Base-by-base conservation (phyloP, 2,797 vertebrate species). In the Danio kyathit region DNA sequence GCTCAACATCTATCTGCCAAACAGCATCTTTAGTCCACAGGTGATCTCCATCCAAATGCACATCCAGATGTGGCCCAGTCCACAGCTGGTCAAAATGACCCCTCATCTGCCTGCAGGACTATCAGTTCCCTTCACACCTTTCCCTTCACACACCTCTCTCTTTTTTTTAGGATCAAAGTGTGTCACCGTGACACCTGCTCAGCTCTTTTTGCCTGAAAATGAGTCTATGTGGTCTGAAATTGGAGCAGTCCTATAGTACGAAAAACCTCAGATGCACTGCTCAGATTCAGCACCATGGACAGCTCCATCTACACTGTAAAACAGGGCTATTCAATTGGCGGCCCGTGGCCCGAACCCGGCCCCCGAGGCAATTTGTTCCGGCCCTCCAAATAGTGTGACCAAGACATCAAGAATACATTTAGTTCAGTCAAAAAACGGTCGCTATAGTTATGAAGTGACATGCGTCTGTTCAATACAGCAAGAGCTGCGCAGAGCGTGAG, bases 1-100 rank as follows among this genome's bases (percentile, higher is more conserved):
- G 57, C 11, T 64, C 11, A 13, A 38, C 51, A 6, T 41, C 40
- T 7, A 61, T 9, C 66, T 38, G 16, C 41, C 71, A 46, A 8
- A 73, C 63, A 66, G 63, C 13, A 48, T 77, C 43, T 66, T 29
- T 12, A 73, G 5, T 38, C 40, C 70, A 48, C 76, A 69, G 54
- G 9, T 76, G 21, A 44, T 56, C 57, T 63, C 43, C 16, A 51
- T 13, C 16, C 61, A 57, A 67, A 66, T 57, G 63, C 75, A 51
- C 44, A 60, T 79, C 66, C 56, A 67, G 64, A 44, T 73, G 70
- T 44, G 17, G 54, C 19, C 12, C 29, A 59, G 41, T 16, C 41
- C 56, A 38, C 60, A 56, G 19, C 7, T 46, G 17, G 51, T 57
- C 40, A 44, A 49, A 40, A 29, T 48, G 40, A 48, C 29, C 61